phyloP scores from a whole-genome alignment of 2,113 vertebrate species.

The Gracilinanus agilis region DNA sequence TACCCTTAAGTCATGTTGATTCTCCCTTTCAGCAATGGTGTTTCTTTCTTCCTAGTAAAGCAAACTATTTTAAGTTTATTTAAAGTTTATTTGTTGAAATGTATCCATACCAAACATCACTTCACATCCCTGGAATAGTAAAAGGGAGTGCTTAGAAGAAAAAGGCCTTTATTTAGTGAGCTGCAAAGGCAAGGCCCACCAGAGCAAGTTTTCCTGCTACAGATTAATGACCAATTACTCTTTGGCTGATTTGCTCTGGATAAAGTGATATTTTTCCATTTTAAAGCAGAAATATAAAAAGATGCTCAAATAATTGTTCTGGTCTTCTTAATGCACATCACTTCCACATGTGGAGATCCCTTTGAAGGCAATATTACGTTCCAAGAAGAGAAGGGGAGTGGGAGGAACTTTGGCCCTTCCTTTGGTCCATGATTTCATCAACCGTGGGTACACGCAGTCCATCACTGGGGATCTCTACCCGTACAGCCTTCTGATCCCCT shows the following conservation, averaged over 20 bases:
- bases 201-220: slow-evolving; percentile 5
- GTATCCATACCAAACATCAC: not conserved
- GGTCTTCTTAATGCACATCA: not conserved
- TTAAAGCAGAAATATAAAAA: slow-evolving; percentile 11
- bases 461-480: not conserved
- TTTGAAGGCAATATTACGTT: not conserved
- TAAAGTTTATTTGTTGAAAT: not conserved
- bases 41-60: not conserved
- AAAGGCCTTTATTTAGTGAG: not conserved
- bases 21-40: not conserved
- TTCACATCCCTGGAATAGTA: slow-evolving; percentile 29
- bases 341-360: not conserved
- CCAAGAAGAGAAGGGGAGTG: not conserved
- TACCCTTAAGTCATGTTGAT: not conserved
- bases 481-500: not conserved
- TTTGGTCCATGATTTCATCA: not conserved
- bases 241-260: not conserved
- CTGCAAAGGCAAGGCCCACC: not conserved
- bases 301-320: not conserved
- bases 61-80: slow-evolving; percentile 1
- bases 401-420: not conserved
- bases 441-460: not conserved
- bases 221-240: slow-evolving; percentile 21
- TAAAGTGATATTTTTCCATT: not conserved
- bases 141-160: not conserved